Evolutionary conservation across 2,113 vertebrate species (phyloP), one percentile per base, ranked within the genome.

Genomic region (Capricornis sumatraensis): DNA sequence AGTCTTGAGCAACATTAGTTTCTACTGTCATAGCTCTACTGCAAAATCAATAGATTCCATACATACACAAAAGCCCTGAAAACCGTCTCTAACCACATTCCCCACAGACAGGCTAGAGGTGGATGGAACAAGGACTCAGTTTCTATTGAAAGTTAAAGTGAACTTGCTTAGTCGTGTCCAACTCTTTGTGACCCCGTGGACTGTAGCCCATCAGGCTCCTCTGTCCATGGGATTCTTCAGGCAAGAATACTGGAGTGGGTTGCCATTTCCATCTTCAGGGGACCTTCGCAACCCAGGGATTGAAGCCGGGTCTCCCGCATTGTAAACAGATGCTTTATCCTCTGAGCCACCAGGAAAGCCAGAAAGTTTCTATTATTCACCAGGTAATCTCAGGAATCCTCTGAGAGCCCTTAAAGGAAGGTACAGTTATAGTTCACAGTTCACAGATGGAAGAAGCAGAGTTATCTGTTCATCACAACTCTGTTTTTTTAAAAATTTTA

Each of bases 291-390:
- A 58, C 25, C 57, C 25, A 27, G 25, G 10, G 10, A 27, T 12
- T 25, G 25, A 27, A 58, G 10, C 25, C 4, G 3, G 57, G 57
- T 27, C 57, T 58, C 9, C 25, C 0, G 10, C 4, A 2, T 25
- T 58, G 57, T 25, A 27, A 25, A 25, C 8, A 10, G 57, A 58
- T 12, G 23, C 57, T 58, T 58, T 58, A 12, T 11, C 57, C 25
- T 58, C 57, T 58, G 57, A 58, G 57, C 57, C 3, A 58, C 23
- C 25, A 27, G 4, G 25, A 10, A 58, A 58, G 25, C 57, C 57
- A 58, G 57, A 58, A 58, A 58, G 19, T 47, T 94, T 60, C 10
- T n/a, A n/a, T 40, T 14, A 2, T 11, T 25, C 21, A 62, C 6
- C 36, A 47, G 13, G 3, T 8, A 45, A 78, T 78, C 43, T 45